Evolutionary conservation across 2,113 vertebrate species (phyloP), one percentile per base, ranked within the genome.

Genomic region (Mungos mungo): DNA sequence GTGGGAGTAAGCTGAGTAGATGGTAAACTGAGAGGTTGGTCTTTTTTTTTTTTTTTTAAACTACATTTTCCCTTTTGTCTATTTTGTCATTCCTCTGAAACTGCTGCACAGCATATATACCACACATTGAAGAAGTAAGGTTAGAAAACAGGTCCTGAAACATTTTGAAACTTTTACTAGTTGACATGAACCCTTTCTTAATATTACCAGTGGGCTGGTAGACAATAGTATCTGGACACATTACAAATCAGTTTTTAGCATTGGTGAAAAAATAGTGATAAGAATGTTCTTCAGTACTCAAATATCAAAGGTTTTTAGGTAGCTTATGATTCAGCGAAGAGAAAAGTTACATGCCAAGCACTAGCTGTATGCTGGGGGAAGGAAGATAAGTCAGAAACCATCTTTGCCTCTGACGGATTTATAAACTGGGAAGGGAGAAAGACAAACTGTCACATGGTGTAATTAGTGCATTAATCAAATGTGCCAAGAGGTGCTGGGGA

Each of bases 1-100:
- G 33, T 93, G 38, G 29, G 35, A 94, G 27, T 94, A 92, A 86
- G 21, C 72, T 72, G 41, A 41, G 21, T 81, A 69, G 81, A 52
- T 54, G 69, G 81, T 87, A 97, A 97, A 82, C 52, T 25, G 33
- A 88, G 76, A 15, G 86, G 10, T 60, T 35, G 57, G 57, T 60
- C 57, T 60, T 52, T 60, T 45, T 65, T 94, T 91, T 94, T 91
- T 7, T 81, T 60, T 52, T 60, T 45, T 57, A 89, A 81, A 85
- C 23, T 21, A 72, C 63, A n/a, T 45, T 93, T 96, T 93, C 47
- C 23, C 23, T 96, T 96, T 95, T 89, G 63, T 97, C 60, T 90
- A 8, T 86, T 74, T 90, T 80, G 45, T 69, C 8, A 87, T 87
- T 86, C 25, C 69, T 88, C 12, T 89, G 83, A 96, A 96, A 95